Evolutionary conservation across 2,888 invertebrate genomes (phyloP), one percentile per base, ranked within the genome.

Genomic region (Acleris emargana): DNA sequence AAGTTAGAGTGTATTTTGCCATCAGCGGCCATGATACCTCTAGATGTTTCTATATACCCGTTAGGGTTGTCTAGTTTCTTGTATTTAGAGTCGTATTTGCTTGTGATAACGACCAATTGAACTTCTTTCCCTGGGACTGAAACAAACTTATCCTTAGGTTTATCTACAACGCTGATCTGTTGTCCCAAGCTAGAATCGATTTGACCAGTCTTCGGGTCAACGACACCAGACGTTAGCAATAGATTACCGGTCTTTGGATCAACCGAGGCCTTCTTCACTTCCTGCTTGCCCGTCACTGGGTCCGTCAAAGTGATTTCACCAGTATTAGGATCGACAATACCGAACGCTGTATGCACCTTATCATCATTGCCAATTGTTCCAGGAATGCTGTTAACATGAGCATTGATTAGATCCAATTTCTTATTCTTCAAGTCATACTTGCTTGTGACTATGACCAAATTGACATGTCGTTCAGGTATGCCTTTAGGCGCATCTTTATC

Each of bases 231-330:
- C n/a, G 90, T 89, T 1, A 93, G 79, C 57, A 94, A 87, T 55
- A 95, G 75, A 77, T 94, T 93, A 59, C 95, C 95, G 0, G 95
- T 94, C 78, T 94, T 94, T 0, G 94, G 88, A 82, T 95, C 95
- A 69, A 94, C 87, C 64, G 92, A 88, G 2, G 95, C 95, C 80
- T 95, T 94, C 73, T 94, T 93, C 2, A 93, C 77, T 75, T 95
- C 95, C 60, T 93, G 93, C 75, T 95, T 94, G 20, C 95, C 95
- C 0, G 95, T 94, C 16, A 92, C 82, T 13, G 94, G 93, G 69
- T 95, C 94, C 47, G 93, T 90, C 1, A 94, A 84, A 57, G 93
- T 88, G 25, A 94, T 91, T 47, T 94, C 94, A 43, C 94, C 94
- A 60, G 93, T 93, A 5, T 83, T 87, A 2, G 94, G 93, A 76